Evolutionary conservation across 2,797 vertebrate genomes (phyloP).

Genomic region (Alauda arvensis): DNA sequence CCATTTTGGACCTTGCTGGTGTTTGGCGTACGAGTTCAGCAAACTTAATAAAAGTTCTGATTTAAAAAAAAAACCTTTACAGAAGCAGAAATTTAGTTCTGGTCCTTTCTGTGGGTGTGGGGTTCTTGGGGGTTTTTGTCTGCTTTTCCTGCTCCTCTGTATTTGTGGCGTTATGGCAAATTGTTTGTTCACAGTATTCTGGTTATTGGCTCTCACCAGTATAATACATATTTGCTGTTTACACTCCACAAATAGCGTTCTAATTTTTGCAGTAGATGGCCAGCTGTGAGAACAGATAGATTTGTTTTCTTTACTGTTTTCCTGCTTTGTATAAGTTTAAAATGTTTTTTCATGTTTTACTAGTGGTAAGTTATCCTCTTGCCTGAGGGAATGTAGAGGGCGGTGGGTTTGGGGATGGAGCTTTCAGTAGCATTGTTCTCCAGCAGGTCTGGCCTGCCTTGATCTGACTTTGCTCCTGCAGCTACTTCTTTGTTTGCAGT

Average conservation of each 20-base stretch:
- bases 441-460: not conserved
- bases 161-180: not conserved
- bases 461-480: not conserved
- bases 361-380: not conserved
- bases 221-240: not conserved
- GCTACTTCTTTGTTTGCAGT: not conserved
- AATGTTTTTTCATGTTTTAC: not conserved
- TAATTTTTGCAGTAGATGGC: not conserved
- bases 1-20: not conserved
- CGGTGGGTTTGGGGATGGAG: not conserved
- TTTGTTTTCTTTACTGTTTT: not conserved
- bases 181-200: not conserved
- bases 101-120: not conserved
- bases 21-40: not conserved
- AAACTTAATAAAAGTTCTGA: not conserved
- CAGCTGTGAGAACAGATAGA: not conserved
- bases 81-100: not conserved
- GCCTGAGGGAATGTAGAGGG: not conserved
- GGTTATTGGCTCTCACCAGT: not conserved
- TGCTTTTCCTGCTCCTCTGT: not conserved
- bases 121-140: not conserved
- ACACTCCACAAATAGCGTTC: not conserved
- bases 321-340: not conserved
- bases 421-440: not conserved
- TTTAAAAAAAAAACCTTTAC: not conserved